Conservation (phyloP, 37 sponge, comb jelly and placozoan genomes). For the Spongia lamella region DNA sequence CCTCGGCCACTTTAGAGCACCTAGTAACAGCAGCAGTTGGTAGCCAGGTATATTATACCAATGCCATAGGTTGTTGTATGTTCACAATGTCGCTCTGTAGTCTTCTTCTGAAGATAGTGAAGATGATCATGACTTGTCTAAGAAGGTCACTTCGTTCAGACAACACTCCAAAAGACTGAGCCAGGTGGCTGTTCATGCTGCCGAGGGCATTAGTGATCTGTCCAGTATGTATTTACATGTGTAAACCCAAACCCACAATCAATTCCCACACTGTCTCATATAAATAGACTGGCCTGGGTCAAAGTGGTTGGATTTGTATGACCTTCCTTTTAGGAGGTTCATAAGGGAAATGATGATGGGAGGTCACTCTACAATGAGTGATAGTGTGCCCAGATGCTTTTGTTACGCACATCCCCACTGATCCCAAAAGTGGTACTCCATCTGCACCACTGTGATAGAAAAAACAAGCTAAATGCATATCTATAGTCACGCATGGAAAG, state of each 20-base stretch:
- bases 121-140: conserved; percentile 14
- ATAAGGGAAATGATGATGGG: conserved; percentile 86
- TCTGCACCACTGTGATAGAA: no score
- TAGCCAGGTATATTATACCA: not conserved
- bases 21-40: conserved; percentile 64
- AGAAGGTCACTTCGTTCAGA: conserved; percentile 64
- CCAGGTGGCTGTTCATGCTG: conserved; percentile 78
- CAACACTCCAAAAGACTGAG: conserved; percentile 64
- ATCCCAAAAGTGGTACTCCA: no score
- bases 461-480: no score
- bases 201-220: conserved; percentile 62
- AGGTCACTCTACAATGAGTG: not conserved
- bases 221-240: conserved; percentile 35
- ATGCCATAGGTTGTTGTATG: not conserved
- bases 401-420: not conserved
- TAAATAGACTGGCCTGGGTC: no score
- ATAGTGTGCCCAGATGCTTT: not conserved
- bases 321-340: conserved; percentile 74
- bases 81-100: not conserved
- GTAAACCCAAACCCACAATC: not conserved
- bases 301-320: no score
- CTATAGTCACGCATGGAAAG: no score
- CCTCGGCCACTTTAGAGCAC: conserved; percentile 59
- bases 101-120: not conserved
- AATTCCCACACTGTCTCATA: no score